These are phyloP conservation scores for Plutella xylostella DNA, from an alignment of 2,888 invertebrate genomes.

Conservation along the genomic window DNA sequence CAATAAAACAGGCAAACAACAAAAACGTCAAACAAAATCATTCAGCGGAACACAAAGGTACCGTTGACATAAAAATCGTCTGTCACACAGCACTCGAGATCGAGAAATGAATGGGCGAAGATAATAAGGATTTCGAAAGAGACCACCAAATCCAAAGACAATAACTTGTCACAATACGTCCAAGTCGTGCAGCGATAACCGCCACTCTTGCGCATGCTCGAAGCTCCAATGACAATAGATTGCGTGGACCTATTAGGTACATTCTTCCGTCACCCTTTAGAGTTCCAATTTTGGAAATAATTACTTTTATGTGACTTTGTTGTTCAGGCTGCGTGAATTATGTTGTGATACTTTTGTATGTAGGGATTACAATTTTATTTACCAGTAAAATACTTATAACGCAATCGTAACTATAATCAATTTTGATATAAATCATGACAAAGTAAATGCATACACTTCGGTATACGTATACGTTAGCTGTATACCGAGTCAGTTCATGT, in stretches of 20 bases:
- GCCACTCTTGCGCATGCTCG: constrained; percentile 9
- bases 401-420: too few species aligned
- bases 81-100: constrained; percentile 4
- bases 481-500: too few species aligned
- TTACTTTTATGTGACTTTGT: not conserved
- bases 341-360: too few species aligned
- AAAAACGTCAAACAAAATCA: not conserved
- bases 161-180: constrained; percentile 9
- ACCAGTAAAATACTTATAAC: too few species aligned
- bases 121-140: constrained; percentile 12
- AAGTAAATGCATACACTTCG: too few species aligned
- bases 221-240: constrained; percentile 8
- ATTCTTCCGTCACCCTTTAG: constrained; percentile 2
- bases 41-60: too few species aligned
- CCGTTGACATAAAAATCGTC: constrained; percentile 8
- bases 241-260: constrained; percentile 1
- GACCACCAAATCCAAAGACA: constrained; percentile 10
- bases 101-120: constrained; percentile 9
- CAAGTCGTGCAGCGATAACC: constrained; percentile 7
- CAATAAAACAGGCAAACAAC: not conserved
- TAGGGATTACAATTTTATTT: too few species aligned
- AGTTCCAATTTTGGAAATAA: not conserved
- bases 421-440: too few species aligned
- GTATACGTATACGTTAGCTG: too few species aligned
- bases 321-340: too few species aligned